Base-by-base conservation (phyloP, 2,113 vertebrate species). In the Calyptomena viridis region DNA sequence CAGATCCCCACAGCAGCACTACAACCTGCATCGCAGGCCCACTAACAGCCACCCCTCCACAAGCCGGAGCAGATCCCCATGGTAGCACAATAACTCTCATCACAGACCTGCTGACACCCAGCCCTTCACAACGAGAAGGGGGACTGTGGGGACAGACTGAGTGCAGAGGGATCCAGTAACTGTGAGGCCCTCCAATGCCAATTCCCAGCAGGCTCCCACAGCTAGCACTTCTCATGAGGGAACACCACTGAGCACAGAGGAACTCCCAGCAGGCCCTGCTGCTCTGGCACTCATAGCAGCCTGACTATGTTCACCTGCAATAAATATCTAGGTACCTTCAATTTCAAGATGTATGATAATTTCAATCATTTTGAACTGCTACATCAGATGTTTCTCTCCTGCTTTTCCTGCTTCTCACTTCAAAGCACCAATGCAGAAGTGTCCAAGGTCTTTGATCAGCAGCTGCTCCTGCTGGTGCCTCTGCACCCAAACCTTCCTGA, bases 1-100 rank as follows among this genome's bases (percentile, higher is more conserved):
- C 17, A 31, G 55, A 31, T 31, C 17, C 55, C 21, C n/a, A 19
- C 55, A 35, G 62, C 3, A 0, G 24, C 4, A 0, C 47, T 6
- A 9, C 30, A 8, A 4, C 30, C 25, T 9, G 12, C 27, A 12
- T 6, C 1, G 0, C n/a, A 30, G 40, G 17, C 0, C 0, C 25
- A 33, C 40, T 49, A 55, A 47, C 62, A 23, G 6, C 17, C 30
- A 69, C 39, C 14, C 25, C 30, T 55, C 47, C 40, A 23, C 9
- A 12, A 40, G 59, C 59, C 25, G 7, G n/a, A 68, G 55, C 20
- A 35, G 33, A 31, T 30, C n/a, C 47, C 12, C 25, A 8, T 55
- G 31, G 53, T 5, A 0, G 30, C 4, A 0, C n/a, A 5, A 12
- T 15, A 9, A 4, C 14, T n/a, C 9, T 9, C 18, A 17, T 3